Evolutionary conservation across 2,888 invertebrate species (phyloP), one percentile per base, ranked within the genome.

Genomic region (Priocnemis perturbator): DNA sequence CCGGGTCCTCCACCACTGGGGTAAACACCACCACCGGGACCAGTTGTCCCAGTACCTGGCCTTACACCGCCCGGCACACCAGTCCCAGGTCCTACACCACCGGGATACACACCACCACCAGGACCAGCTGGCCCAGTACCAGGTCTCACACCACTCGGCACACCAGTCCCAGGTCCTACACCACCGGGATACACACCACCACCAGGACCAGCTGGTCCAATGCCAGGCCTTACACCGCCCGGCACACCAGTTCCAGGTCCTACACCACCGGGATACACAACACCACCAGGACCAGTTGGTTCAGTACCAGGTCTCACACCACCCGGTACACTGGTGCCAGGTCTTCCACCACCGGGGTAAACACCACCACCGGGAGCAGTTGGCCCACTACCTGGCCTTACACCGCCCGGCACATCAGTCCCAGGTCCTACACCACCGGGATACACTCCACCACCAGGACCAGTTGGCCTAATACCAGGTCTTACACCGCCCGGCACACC

Each of bases 1-100:
- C 64, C 73, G 23, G 65, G 44, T 4, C 47, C 26, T n/a, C 19
- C n/a, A 37, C 64, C 63, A 11, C 74, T n/a, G 75, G 73, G 63
- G 71, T 67, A 0, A 0, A 0, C 7, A n/a, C 14, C 5, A 15
- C 15, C 26, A 26, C 26, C 26, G n/a, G 17, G 20, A 19, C 44
- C 57, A 14, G 44, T 17, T 57, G 19, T 20, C 2, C 23, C 9
- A 19, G 37, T 23, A 4, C 68, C 60, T 21, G 78, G 77, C 26
- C 66, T 44, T 7, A 44, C 50, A 5, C 73, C 73, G 53, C 75
- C 76, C 17, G 73, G 71, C 67, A 71, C 64, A 47, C 57, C 71
- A 5, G 66, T 7, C 48, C 60, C 26, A 26, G 26, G 26, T 4
- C 26, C 26, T 7, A 7, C 26, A 5, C 69, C 73, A 30, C 78